These are phyloP conservation scores for Oophaga pumilio DNA, from an alignment of 2,113 vertebrate genomes.

Conservation along the genomic window DNA sequence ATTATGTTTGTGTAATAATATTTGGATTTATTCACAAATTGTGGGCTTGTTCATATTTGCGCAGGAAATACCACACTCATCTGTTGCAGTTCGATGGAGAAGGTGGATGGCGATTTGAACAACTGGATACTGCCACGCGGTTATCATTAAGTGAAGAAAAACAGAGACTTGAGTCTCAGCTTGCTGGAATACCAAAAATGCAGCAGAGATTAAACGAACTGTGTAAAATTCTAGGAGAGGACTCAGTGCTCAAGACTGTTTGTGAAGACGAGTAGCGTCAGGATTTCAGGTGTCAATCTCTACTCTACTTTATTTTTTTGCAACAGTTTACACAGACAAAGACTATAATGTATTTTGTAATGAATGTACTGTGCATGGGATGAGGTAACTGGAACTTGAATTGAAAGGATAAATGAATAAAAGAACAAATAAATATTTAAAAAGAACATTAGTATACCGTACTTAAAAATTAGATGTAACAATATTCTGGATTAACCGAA, in stretches of 20 bases:
- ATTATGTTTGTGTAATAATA: too few species aligned
- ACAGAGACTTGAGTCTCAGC: constrained; percentile 92
- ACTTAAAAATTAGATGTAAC: not conserved
- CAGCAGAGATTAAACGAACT: constrained; percentile 94
- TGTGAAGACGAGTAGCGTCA: constrained; percentile 67
- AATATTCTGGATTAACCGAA: not conserved
- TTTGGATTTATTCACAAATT: not conserved
- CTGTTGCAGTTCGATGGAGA: constrained; percentile 97
- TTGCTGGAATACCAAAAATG: constrained; percentile 96
- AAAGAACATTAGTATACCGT: not conserved
- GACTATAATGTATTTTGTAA: constrained; percentile 24
- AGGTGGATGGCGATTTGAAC: constrained; percentile 95
- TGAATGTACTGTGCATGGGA: constrained; percentile 39
- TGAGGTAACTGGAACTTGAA: not conserved
- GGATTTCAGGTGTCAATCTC: not conserved
- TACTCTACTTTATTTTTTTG: constrained; percentile 16
- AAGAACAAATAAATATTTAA: constrained; percentile 4
- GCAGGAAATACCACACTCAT: constrained; percentile 98
- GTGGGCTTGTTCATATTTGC: constrained; percentile 57
- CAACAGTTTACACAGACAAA: constrained; percentile 15
- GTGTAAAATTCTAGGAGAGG: constrained; percentile 95
- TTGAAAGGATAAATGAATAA: constrained; percentile 9
- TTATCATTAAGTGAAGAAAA: constrained; percentile 95
- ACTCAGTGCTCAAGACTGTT: constrained; percentile 90
- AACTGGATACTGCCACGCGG: constrained; percentile 91